A percentile compares a stretch with the other conserved stretches of the same genome.
phyloP scores from a whole-genome alignment of 2,113 vertebrate species.

The Catharus bicknelli region DNA sequence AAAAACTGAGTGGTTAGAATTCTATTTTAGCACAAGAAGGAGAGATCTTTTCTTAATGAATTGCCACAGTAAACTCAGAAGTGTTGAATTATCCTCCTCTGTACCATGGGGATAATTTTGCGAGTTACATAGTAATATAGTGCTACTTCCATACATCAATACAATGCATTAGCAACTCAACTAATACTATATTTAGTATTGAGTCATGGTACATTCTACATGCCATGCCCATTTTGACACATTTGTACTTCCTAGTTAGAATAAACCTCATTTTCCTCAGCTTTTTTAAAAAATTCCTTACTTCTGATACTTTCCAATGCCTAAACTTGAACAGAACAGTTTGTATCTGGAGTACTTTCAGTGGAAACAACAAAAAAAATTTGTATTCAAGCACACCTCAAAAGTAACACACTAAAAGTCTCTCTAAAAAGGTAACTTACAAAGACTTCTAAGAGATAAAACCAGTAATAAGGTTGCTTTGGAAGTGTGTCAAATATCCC shows the following conservation, averaged over 20 bases:
- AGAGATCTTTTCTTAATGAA: background rate
- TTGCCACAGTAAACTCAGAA: background rate
- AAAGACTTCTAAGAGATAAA: background rate
- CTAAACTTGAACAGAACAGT: background rate
- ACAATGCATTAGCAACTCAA: background rate
- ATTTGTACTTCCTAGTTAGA: background rate
- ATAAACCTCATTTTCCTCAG: background rate
- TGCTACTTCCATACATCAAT: background rate
- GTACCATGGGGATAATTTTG: background rate
- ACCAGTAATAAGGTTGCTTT: background rate
- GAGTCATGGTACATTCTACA: background rate
- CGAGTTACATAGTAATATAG: background rate
- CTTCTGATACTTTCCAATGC: background rate
- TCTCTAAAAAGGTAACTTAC: background rate
- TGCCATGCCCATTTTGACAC: background rate
- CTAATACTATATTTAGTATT: background rate
- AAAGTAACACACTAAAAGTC: background rate
- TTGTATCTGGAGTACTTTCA: background rate
- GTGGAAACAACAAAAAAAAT: background rate
- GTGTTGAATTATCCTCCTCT: background rate
- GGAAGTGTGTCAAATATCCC: background rate
- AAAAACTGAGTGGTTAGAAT: background rate
- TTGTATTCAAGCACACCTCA: background rate
- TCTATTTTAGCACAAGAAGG: background rate
- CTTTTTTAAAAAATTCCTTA: background rate